A percentile compares a stretch with the other conserved stretches of the same genome.
phyloP scores from a whole-genome alignment of 2,797 vertebrate species.

The Huso huso region DNA sequence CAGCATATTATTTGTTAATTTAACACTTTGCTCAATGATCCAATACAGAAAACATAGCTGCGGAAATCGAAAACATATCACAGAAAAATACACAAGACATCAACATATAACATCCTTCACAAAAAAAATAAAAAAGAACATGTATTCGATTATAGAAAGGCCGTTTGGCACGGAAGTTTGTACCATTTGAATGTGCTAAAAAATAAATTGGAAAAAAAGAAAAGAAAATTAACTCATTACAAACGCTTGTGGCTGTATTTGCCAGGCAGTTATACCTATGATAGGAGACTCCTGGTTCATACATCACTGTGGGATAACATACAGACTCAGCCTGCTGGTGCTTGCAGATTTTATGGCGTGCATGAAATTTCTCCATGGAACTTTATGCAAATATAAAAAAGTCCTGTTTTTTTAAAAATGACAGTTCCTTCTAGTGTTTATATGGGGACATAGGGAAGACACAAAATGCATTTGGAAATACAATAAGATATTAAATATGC shows the following conservation, averaged over 20 bases:
- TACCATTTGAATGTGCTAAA: neutral
- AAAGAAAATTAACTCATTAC: neutral
- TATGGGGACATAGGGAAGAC: too few relatives aligned
- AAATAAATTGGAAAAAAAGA: neutral
- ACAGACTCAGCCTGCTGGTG: too few relatives aligned
- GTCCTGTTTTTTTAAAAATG: too few relatives aligned
- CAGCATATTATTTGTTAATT: neutral
- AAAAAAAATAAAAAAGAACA: neutral
- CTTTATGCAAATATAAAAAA: too few relatives aligned
- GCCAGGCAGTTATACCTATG: neutral
- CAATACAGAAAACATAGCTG: constrained; percentile 2
- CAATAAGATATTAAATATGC: neutral
- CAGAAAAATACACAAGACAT: neutral
- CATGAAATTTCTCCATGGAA: too few relatives aligned
- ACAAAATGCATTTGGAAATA: too few relatives aligned
- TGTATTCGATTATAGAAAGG: neutral
- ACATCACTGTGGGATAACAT: too few relatives aligned
- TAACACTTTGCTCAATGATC: neutral
- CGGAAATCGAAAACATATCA: neutral
- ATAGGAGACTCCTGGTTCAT: too few relatives aligned
- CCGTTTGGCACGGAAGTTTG: neutral
- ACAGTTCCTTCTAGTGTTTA: too few relatives aligned
- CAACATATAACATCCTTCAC: neutral
- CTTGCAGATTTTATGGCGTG: too few relatives aligned
- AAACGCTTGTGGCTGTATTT: neutral